Conservation (phyloP, 1,140 invertebrate species). For the Condylostylus longicornis region DNA sequence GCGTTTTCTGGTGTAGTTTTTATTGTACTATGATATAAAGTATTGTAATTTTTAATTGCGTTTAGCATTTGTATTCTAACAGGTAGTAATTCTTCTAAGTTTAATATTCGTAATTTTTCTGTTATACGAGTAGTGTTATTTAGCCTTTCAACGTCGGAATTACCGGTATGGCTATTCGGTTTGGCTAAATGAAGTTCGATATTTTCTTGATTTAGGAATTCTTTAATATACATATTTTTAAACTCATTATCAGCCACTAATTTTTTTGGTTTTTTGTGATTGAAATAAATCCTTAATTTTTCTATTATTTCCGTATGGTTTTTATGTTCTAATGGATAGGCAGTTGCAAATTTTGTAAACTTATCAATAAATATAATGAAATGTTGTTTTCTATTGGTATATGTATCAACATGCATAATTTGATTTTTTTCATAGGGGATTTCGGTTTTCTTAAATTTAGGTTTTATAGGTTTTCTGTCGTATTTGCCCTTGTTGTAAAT, state of each 20-base stretch:
- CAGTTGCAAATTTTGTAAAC: too few relatives aligned
- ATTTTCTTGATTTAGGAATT: constrained; percentile 8
- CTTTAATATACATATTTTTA: constrained; percentile 9
- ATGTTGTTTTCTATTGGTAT: constrained; percentile 8
- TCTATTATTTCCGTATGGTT: too few relatives aligned
- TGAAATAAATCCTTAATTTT: too few relatives aligned
- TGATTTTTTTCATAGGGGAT: constrained; percentile 8
- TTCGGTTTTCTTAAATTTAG: constrained; percentile 6
- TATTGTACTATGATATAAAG: too few relatives aligned
- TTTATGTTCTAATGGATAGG: too few relatives aligned
- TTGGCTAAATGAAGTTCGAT: constrained; percentile 9
- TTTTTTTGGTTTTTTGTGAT: constrained; percentile 7
- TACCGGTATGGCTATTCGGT: constrained; percentile 2
- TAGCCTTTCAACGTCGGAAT: constrained; percentile 6
- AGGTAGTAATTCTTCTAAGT: too few relatives aligned
- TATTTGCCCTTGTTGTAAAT: constrained; percentile 11
- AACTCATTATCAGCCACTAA: constrained; percentile 10
- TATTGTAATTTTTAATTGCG: too few relatives aligned
- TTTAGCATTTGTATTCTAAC: too few relatives aligned
- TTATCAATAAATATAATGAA: constrained; percentile 9
- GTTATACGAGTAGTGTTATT: constrained; percentile 8
- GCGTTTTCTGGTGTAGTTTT: too few relatives aligned
- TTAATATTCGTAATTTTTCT: constrained; percentile 9
- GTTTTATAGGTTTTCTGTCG: constrained; percentile 9
- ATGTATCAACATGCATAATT: constrained; percentile 10